phyloP scores from a whole-genome alignment of 2,888 invertebrate species.

The Drosophila infuscata region DNA sequence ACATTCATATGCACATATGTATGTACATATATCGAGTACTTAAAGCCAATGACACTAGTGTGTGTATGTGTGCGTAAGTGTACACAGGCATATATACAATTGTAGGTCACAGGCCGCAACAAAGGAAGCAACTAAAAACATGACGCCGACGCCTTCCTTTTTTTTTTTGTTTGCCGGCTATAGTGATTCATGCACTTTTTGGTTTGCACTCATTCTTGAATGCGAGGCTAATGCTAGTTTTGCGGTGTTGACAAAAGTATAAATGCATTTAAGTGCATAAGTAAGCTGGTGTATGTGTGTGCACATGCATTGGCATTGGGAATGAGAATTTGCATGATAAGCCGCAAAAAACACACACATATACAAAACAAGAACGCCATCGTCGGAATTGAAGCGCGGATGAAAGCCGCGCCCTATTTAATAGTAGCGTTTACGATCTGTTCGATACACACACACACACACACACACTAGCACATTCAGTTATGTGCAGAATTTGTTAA shows the following conservation, averaged over 20 bases:
- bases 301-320: slow-evolving; percentile 20
- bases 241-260: slow-evolving; percentile 13
- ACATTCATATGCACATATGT: neutral
- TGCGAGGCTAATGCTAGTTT: slow-evolving; percentile 1
- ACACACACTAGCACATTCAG: neutral
- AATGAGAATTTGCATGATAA: slow-evolving; percentile 59
- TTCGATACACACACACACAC: neutral
- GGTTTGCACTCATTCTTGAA: slow-evolving; percentile 10
- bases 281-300: slow-evolving; percentile 8
- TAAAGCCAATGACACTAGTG: slow-evolving; percentile 46
- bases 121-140: slow-evolving; percentile 39
- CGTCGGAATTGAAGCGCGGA: slow-evolving; percentile 37
- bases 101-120: slow-evolving; percentile 58
- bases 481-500: slow-evolving; percentile 7
- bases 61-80: neutral
- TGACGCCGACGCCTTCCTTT: slow-evolving; percentile 48
- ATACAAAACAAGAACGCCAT: slow-evolving; percentile 48
- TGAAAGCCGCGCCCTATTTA: slow-evolving; percentile 49
- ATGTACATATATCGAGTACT: slow-evolving; percentile 9
- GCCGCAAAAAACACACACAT: slow-evolving; percentile 40
- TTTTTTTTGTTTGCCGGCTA: slow-evolving; percentile 44
- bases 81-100: slow-evolving; percentile 23
- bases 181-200: slow-evolving; percentile 51
- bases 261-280: slow-evolving; percentile 8
- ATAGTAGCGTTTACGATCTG: neutral